Evolutionary conservation across 37 sponge, comb jelly and placozoan genomes (phyloP).

Genomic region (Cliona cf. orientalis): DNA sequence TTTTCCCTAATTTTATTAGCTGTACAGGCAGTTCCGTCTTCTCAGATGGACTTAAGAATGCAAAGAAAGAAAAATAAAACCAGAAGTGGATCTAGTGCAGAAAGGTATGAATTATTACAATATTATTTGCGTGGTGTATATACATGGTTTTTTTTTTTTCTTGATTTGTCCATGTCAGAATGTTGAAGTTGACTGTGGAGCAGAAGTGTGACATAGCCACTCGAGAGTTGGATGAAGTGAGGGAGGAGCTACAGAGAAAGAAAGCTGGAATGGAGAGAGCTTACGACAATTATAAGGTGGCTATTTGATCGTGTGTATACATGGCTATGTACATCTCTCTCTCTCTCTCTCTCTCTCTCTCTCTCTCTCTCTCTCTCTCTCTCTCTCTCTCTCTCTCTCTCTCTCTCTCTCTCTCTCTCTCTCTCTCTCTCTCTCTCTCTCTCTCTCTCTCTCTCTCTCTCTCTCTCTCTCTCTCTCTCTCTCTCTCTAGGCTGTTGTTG

Average conservation of each 20-base stretch:
- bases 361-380: conserved; percentile 42
- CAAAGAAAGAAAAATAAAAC: conserved; percentile 48
- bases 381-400: conserved; percentile 34
- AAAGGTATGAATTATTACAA: conserved; percentile 18
- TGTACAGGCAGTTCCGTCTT: conserved; percentile 6
- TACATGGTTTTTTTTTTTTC: too few relatives aligned
- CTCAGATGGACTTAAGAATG: conserved; percentile 40
- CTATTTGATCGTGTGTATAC: background rate
- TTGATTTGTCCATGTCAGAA: conserved; percentile 32
- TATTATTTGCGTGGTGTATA: too few relatives aligned
- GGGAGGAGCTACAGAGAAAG: conserved; percentile 82
- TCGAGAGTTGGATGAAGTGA: conserved; percentile 91
- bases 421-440: conserved; percentile 39
- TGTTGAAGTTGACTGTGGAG: conserved; percentile 85
- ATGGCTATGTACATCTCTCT: conserved; percentile 4
- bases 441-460: conserved; percentile 42
- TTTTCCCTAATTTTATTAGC: background rate
- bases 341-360: conserved; percentile 44
- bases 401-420: conserved; percentile 43
- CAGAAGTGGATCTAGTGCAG: conserved; percentile 9
- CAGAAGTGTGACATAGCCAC: conserved; percentile 99
- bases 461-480: conserved; percentile 45
- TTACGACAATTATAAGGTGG: conserved; percentile 80
- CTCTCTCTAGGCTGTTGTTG: conserved; percentile 73
- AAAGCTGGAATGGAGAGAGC: conserved; percentile 77